Base-by-base conservation (phyloP, 2,797 vertebrate species). In the Eutrigla gurnardus region DNA sequence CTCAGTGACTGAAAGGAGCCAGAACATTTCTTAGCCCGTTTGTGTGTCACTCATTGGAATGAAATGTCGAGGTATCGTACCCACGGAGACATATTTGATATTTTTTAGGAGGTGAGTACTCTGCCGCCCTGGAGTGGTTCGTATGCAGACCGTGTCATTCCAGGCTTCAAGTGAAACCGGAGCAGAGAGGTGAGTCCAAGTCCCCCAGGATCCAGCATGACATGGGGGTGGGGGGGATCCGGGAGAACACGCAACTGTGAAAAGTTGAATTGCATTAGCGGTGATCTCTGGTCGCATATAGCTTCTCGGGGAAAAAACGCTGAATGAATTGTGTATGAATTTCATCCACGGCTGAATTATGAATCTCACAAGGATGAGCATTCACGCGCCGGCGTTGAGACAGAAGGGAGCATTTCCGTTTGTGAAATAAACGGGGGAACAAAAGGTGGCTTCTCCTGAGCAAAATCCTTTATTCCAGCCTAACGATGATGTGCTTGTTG, bases 131-230 rank as follows among this genome's bases (percentile, higher is more conserved):
- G 36, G 9, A 66, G 65, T 71, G 60, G 68, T 91, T 89, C 68
- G 77, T 81, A 91, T 92, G 85, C 85, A 88, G 62, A 79, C 72
- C 0, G 33, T 64, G 77, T 75, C 68, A 72, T 78, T 58, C 25
- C 64, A 18, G 45, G 40, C 70, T 80, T 64, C 32, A 32, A 80
- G 73, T 77, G 84, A 79, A 75, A 88, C 82, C 78, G 70, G 77
- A 82, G 70, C 0, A 10, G 40, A 81, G 71, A 86, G 78, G 65
- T 86, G 86, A 83, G 68, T 83, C 52, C 54, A 78, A 87, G 42
- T 77, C 85, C 79, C 74, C 43, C 65, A 85, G 75, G 69, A 78
- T 63, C 39, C 65, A 5, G 53, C 57, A n/a, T n/a, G n/a, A n/a
- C n/a, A n/a, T n/a, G n/a, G n/a, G n/a, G n/a, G 70, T 68, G 71